phyloP scores from a whole-genome alignment of 2,888 invertebrate species.

The Cacoxenus indagator region DNA sequence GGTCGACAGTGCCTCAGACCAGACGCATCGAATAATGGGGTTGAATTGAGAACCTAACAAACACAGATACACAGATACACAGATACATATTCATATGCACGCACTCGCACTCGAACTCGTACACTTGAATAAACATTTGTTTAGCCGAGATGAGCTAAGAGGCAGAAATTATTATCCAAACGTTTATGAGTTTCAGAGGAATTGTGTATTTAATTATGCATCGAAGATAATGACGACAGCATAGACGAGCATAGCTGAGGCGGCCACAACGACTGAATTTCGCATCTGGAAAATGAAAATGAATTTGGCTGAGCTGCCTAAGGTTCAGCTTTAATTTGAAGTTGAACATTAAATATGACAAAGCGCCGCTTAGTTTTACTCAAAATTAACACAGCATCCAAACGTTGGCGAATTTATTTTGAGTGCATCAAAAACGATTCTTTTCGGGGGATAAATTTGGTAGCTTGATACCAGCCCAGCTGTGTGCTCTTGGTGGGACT shows the following conservation, averaged over 20 bases:
- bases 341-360: too few relatives aligned
- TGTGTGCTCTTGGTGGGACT: background rate
- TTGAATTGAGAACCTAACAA: background rate
- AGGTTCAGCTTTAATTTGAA: too few relatives aligned
- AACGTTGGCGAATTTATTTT: conserved; percentile 26
- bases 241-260: conserved; percentile 42
- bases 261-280: background rate
- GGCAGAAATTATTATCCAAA: conserved; percentile 36
- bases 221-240: conserved; percentile 53
- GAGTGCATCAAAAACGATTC: conserved; percentile 30
- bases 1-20: background rate
- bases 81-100: conserved; percentile 7
- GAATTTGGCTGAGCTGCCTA: too few relatives aligned
- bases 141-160: conserved; percentile 20
- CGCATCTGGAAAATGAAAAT: background rate
- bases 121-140: conserved; percentile 44
- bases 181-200: conserved; percentile 36
- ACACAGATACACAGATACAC: background rate
- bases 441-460: conserved; percentile 34
- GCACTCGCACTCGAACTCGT: background rate
- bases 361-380: too few relatives aligned
- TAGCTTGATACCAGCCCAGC: conserved; percentile 26
- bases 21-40: background rate
- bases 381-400: too few relatives aligned
- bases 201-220: conserved; percentile 58